Percentiles rank a stretch among this genome's conserved stretches.
Evolutionary conservation across 2,888 invertebrate species (phyloP).

Genomic region (Cremastobaeus sp.): DNA sequence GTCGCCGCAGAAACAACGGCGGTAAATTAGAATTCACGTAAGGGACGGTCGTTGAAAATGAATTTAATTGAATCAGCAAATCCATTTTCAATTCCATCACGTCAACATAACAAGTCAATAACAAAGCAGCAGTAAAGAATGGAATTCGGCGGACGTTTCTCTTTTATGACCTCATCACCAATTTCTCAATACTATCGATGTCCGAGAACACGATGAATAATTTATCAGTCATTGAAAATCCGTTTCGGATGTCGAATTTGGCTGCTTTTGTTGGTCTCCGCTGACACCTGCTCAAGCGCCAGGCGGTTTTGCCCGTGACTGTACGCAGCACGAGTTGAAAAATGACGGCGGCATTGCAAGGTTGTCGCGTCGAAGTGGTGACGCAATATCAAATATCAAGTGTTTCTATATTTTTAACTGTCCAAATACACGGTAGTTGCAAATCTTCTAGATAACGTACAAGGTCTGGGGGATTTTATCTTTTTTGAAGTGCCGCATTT

Average conservation of each 20-base stretch:
- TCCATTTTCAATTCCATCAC: neutral
- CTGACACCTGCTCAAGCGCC: conserved; percentile 21
- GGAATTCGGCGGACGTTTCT: conserved; percentile 6
- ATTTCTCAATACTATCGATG: neutral
- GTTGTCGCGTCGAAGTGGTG: conserved; percentile 65
- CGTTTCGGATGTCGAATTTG: conserved; percentile 3
- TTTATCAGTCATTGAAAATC: conserved; percentile 17
- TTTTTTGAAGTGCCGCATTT: no score
- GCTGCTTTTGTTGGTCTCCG: conserved; percentile 14
- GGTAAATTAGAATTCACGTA: no score
- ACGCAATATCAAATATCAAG: conserved; percentile 58
- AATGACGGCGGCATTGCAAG: conserved; percentile 65
- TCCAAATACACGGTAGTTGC: no score
- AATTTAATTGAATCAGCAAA: no score
- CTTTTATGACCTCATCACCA: neutral
- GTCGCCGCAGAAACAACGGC: neutral
- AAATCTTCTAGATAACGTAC: no score
- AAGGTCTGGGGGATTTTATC: no score
- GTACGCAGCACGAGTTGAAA: conserved; percentile 23
- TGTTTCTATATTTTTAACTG: no score
- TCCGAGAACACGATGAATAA: conserved; percentile 16
- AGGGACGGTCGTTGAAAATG: neutral
- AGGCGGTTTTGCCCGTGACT: conserved; percentile 32
- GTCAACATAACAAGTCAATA: neutral
- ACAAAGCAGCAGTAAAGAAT: neutral